phyloP scores from a whole-genome alignment of 2,888 invertebrate genomes.

The Ichneumoninae sp. region DNA sequence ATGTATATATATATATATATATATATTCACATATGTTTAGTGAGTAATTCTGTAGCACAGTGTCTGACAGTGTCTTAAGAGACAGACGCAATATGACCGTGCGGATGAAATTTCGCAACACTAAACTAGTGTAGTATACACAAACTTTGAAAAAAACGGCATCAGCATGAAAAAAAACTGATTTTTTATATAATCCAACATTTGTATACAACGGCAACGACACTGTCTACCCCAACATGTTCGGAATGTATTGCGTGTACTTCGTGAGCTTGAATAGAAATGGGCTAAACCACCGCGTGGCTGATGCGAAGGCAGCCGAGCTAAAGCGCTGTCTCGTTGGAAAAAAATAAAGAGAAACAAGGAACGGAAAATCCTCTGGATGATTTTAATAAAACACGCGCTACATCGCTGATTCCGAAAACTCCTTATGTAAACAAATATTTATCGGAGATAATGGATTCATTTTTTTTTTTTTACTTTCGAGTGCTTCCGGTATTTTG shows the following conservation, averaged over 20 bases:
- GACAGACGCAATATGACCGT: constrained; percentile 32
- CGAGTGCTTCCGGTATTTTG: too few species aligned
- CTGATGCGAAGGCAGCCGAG: background rate
- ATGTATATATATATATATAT: background rate
- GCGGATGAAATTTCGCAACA: constrained; percentile 28
- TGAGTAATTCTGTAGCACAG: constrained; percentile 11
- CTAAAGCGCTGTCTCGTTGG: background rate
- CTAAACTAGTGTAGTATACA: background rate
- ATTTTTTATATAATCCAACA: background rate
- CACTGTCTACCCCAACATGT: background rate
- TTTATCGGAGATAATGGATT: background rate
- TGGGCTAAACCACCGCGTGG: background rate
- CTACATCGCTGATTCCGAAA: background rate
- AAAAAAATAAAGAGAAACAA: background rate
- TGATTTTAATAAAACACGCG: background rate
- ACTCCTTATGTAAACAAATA: background rate
- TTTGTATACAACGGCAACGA: background rate
- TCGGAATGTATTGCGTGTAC: constrained; percentile 9
- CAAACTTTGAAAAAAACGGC: background rate
- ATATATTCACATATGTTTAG: background rate
- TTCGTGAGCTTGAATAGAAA: constrained; percentile 17
- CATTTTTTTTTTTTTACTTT: background rate
- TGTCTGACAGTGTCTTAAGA: constrained; percentile 42
- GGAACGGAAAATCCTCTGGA: background rate
- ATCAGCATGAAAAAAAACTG: constrained; percentile 10